These are phyloP conservation scores for Saccopteryx leptura DNA, from an alignment of 2,113 vertebrate species.

Conservation along the genomic window DNA sequence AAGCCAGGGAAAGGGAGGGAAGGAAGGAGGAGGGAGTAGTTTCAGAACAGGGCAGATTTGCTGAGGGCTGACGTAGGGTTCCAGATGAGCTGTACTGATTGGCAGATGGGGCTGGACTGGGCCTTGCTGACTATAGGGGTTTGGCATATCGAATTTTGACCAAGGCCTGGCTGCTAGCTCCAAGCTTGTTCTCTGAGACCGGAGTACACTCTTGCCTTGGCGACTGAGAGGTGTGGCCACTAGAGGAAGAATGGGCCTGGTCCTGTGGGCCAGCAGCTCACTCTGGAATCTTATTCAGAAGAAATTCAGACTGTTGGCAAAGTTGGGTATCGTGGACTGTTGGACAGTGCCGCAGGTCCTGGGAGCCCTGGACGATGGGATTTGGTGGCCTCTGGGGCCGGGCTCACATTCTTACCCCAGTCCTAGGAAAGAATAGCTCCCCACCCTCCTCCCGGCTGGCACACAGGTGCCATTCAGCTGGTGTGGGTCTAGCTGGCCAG, in stretches of 20 bases:
- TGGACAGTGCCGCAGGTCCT: not conserved
- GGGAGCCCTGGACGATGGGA: not conserved
- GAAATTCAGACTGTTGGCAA: not conserved
- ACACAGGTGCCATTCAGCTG: not conserved
- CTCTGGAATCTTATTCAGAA: slow-evolving; percentile 7
- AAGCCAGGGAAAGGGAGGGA: not conserved
- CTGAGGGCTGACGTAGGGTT: not conserved
- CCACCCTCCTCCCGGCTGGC: not conserved
- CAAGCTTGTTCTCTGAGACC: not conserved
- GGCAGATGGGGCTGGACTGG: not conserved
- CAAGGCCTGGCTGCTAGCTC: not conserved
- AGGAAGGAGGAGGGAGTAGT: not conserved
- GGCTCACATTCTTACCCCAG: not conserved
- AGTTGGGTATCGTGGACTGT: not conserved
- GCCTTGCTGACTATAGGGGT: not conserved
- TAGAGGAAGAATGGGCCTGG: not conserved
- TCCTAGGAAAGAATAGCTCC: not conserved
- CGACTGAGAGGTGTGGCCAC: not conserved
- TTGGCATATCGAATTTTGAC: slow-evolving; percentile 1
- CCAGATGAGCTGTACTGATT: not conserved
- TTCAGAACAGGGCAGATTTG: not conserved
- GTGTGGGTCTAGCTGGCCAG: not conserved
- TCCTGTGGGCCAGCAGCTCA: not conserved
- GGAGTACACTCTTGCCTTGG: not conserved
- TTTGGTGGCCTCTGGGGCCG: not conserved